These are phyloP conservation scores for Reinhardtius hippoglossoides DNA, from an alignment of 2,113 vertebrate genomes.

Conservation along the genomic window DNA sequence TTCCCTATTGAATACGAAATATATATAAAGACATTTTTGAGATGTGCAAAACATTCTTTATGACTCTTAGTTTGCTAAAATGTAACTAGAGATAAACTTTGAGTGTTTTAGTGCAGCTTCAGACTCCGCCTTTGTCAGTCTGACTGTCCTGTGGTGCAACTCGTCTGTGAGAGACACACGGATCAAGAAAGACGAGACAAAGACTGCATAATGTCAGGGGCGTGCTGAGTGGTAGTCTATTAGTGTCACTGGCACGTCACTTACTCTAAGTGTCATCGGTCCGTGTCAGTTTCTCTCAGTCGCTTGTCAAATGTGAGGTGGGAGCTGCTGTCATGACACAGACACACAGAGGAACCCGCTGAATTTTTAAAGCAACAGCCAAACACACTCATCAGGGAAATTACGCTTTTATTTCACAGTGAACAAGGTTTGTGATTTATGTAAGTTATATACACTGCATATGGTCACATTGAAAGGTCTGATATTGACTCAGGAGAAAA, in stretches of 20 bases:
- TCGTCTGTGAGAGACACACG: background rate
- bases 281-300: slow-evolving; percentile 56
- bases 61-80: background rate
- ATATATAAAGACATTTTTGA: background rate
- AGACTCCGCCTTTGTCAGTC: background rate
- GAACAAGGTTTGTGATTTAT: slow-evolving; percentile 31
- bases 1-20: background rate
- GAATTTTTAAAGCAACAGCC: slow-evolving; percentile 18
- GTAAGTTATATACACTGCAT: background rate
- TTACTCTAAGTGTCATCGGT: slow-evolving; percentile 55
- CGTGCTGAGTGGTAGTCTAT: slow-evolving; percentile 62
- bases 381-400: background rate
- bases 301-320: slow-evolving; percentile 55
- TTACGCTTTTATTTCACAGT: background rate
- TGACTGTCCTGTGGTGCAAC: slow-evolving; percentile 20
- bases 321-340: slow-evolving; percentile 52
- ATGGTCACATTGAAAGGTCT: slow-evolving; percentile 14
- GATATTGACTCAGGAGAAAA: slow-evolving; percentile 23
- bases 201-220: slow-evolving; percentile 53
- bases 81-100: background rate
- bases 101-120: background rate
- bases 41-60: background rate
- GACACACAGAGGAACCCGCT: slow-evolving; percentile 25
- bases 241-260: slow-evolving; percentile 70
- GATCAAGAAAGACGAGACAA: slow-evolving; percentile 36